Percentiles rank a stretch among this genome's conserved stretches.
phyloP scores from a whole-genome alignment of 2,797 vertebrate species.

The Phrynocephalus guinanensis region DNA sequence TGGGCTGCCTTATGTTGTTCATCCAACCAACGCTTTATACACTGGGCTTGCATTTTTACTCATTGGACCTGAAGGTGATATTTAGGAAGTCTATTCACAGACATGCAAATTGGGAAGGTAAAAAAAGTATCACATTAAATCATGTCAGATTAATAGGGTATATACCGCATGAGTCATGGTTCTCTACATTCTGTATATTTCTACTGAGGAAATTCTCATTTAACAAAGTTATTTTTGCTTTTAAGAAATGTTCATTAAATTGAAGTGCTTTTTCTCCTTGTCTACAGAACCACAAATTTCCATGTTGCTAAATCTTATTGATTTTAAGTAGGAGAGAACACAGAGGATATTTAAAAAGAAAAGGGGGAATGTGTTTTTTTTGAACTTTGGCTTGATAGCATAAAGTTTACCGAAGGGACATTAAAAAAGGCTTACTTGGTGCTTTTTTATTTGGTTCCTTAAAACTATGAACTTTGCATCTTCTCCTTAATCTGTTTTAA shows the following conservation, averaged over 20 bases:
- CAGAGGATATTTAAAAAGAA: not conserved
- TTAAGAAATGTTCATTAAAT: constrained; percentile 37
- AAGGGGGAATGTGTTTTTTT: not conserved
- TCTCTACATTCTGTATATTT: constrained; percentile 54
- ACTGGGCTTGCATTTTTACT: constrained; percentile 56
- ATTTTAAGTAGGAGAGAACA: not conserved
- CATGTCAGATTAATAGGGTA: constrained; percentile 60
- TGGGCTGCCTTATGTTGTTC: constrained; percentile 51
- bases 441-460: constrained; percentile 27
- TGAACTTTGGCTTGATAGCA: not conserved
- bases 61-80: constrained; percentile 54
- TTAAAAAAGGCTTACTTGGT: constrained; percentile 12
- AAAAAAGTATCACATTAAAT: constrained; percentile 65
- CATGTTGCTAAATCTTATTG: not conserved
- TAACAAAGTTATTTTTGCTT: constrained; percentile 43
- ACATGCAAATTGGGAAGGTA: constrained; percentile 60
- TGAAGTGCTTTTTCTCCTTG: constrained; percentile 39
- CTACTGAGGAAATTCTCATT: constrained; percentile 33
- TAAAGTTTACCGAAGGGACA: constrained; percentile 15
- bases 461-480: constrained; percentile 26
- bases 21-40: constrained; percentile 62
- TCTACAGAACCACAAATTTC: not conserved
- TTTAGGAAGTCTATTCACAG: constrained; percentile 64
- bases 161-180: constrained; percentile 46
- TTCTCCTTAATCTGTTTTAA: not conserved